Evolutionary conservation across 1,140 invertebrate species (phyloP).

Genomic region (Lamellibrachia luymesi): DNA sequence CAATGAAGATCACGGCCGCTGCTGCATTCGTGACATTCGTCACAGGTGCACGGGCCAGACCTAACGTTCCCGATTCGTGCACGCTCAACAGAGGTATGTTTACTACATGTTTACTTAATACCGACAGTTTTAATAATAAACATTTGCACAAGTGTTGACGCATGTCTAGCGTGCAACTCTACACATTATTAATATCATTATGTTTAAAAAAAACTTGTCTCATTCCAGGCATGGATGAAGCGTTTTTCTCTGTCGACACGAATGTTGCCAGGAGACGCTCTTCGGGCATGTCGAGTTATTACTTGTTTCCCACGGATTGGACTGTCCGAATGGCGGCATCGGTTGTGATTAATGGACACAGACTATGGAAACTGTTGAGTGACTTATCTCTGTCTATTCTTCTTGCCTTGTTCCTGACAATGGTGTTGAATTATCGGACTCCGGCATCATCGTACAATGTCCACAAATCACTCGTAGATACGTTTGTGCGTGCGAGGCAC

Average conservation of each 20-base stretch:
- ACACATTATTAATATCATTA: background rate
- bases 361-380: background rate
- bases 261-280: background rate
- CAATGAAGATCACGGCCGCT: background rate
- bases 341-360: background rate
- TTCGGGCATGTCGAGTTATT: background rate
- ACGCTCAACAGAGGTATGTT: background rate
- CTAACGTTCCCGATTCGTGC: background rate
- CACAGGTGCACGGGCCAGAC: background rate
- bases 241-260: background rate
- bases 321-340: background rate
- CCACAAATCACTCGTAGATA: background rate
- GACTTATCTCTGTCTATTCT: background rate
- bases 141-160: no score
- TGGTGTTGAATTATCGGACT: background rate
- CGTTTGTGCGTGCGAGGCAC: background rate
- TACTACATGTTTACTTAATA: background rate
- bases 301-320: background rate
- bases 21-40: background rate
- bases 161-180: background rate
- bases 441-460: background rate
- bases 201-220: background rate
- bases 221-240: background rate
- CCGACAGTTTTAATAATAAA: no score
- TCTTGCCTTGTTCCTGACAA: background rate